Evolutionary conservation across 35 echinoderm and acorn worm genomes (phyloP), one percentile per base, ranked within the genome.

Genomic region (Ptychodera flava): DNA sequence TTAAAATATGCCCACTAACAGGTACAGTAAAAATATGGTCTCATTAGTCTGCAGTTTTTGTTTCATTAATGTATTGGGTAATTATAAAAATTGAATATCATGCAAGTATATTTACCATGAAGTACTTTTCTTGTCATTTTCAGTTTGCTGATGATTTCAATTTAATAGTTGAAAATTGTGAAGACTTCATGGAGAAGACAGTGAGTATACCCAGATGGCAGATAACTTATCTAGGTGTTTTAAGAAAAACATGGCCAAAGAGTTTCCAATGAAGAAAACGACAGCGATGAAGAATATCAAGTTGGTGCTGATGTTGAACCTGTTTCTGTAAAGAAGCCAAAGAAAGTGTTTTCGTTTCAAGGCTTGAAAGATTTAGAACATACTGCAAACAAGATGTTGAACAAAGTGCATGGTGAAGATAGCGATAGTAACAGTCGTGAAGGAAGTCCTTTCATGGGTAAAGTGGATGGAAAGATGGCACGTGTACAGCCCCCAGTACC

Each of bases 131-230:
- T 93, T 45, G 28, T 45, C 37, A 32, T 38, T 93, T 79, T 78
- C 89, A 97, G 95, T 97, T 97, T 94, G 92, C 87, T 32, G 79
- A 45, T 90, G 95, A 97, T 36, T 85, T 97, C 87, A 82, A 94
- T 84, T 78, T 93, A 33, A 93, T 97, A 35, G 93, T 97, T 33
- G 87, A 90, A 81, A 97, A 97, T 53, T 97, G 95, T 83, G 78
- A 94, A 81, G 90, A 94, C 35, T 97, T 94, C 90, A 97, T 79
- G 95, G 95, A 31, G 79, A 89, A 35, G 90, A 90, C 38, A 97
- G 89, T 90, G 95, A 64, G 45, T 64, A 64, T 64, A 64, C 45
- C 6, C 6, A 64, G 6, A 64, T 64, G 45, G 45, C 45, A 12
- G 45, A 64, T 22, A 64, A 64, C 22, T 22, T 64, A 12, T 22